These are phyloP conservation scores for Takifugu ocellatus DNA, from an alignment of 2,797 vertebrate genomes.

Conservation along the genomic window DNA sequence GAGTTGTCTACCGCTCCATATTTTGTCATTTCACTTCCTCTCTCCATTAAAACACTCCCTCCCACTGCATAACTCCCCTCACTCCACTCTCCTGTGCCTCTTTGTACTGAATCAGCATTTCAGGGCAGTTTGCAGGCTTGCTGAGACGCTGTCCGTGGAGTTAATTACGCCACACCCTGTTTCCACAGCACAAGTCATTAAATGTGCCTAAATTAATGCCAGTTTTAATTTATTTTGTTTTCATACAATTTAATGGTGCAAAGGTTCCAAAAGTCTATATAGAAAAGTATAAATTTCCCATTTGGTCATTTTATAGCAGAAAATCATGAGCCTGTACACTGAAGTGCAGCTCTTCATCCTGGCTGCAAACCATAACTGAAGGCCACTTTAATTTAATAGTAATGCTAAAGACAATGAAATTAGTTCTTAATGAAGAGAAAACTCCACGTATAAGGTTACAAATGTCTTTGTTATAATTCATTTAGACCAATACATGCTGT, in stretches of 20 bases:
- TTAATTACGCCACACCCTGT: constrained; percentile 58
- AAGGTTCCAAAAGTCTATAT: neutral
- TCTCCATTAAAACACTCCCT: constrained; percentile 21
- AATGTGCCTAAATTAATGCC: neutral
- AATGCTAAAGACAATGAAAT: constrained; percentile 20
- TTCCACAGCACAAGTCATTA: constrained; percentile 37
- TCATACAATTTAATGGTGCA: neutral
- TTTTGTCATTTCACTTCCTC: constrained; percentile 21
- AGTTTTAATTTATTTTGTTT: neutral
- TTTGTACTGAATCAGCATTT: constrained; percentile 76
- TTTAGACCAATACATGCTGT: too few relatives aligned
- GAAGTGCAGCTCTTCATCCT: too few relatives aligned
- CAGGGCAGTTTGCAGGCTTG: constrained; percentile 68
- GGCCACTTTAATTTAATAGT: too few relatives aligned
- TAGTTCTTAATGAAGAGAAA: neutral
- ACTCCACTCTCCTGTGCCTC: constrained; percentile 35
- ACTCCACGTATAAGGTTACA: too few relatives aligned
- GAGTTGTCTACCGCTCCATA: constrained; percentile 6
- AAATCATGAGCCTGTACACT: too few relatives aligned
- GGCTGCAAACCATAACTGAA: too few relatives aligned
- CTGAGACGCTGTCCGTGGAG: constrained; percentile 62
- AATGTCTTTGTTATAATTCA: too few relatives aligned
- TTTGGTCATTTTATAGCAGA: neutral
- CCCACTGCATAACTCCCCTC: constrained; percentile 39
- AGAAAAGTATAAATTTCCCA: neutral